Conservation (phyloP, 2,797 vertebrate genomes). For the Galagoides demidoff region DNA sequence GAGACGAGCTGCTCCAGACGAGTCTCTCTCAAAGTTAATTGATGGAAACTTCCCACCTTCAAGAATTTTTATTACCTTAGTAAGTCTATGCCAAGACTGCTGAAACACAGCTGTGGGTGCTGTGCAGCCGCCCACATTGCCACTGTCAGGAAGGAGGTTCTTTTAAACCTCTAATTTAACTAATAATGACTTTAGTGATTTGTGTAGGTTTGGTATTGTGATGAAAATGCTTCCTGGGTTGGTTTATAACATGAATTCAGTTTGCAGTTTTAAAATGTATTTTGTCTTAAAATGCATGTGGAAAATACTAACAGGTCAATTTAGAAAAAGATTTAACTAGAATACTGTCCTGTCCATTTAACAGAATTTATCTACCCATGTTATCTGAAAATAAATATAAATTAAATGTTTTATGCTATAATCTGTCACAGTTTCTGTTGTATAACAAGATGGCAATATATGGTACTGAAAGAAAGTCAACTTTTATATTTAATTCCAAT, state of each 20-base stretch:
- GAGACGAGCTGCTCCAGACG: constrained; percentile 77
- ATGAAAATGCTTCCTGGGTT: constrained; percentile 81
- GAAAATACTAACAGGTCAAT: constrained; percentile 46
- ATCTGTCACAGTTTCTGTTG: constrained; percentile 28
- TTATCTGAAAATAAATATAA: constrained; percentile 61
- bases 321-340: constrained; percentile 47
- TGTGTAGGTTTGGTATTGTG: constrained; percentile 86
- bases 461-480: not conserved
- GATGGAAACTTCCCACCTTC: constrained; percentile 81
- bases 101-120: constrained; percentile 84
- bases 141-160: constrained; percentile 87
- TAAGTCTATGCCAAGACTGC: constrained; percentile 79
- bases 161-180: constrained; percentile 88
- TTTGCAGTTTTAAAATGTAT: constrained; percentile 49
- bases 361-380: not conserved
- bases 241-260: constrained; percentile 75
- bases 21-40: constrained; percentile 81
- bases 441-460: constrained; percentile 18
- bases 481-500: not conserved
- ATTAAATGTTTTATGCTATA: constrained; percentile 53
- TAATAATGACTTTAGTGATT: constrained; percentile 87
- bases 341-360: not conserved
- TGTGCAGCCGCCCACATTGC: constrained; percentile 82
- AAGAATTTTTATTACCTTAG: constrained; percentile 82
- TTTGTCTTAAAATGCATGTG: constrained; percentile 58